Evolutionary conservation across 2,888 invertebrate species (phyloP), one percentile per base, ranked within the genome.

Genomic region (Stenoptilia bipunctidactyla): DNA sequence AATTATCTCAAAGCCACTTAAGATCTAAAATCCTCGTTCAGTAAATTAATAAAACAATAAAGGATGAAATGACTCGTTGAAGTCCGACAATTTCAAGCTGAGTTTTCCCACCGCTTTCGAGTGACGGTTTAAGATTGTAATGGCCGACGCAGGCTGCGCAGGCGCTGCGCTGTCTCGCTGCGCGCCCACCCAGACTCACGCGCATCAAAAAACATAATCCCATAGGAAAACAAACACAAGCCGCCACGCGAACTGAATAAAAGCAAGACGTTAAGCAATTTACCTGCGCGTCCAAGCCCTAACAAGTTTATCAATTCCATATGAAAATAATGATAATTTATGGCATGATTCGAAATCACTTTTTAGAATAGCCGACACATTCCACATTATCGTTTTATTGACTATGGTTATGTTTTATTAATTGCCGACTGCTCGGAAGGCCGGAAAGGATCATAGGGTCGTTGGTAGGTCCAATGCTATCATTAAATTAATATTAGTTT

Each of bases 251-350:
- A 76, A 73, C 75, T 71, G 61, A 82, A 79, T 71, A 82, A 79
- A 77, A 80, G 70, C 66, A 80, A 73, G 75, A 72, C 68, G 47
- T 54, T 62, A 57, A 60, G 67, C 70, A 75, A 79, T 77, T 77
- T 73, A 75, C 77, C 71, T 76, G 61, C 67, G 67, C 68, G 74
- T 67, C 75, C 66, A 75, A 76, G 73, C 72, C 69, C 68, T 80
- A 82, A 83, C 83, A 80, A 83, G 82, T 83, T 80, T 83, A 84
- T 82, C 82, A 83, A 83, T 80, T 77, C 70, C 64, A 69, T 72
- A 77, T 70, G 70, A 73, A 20, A 80, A 82, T 80, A 80, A 76
- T 82, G 72, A 74, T 77, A 68, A 80, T 82, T 79, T 75, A 74
- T 69, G 67, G 65, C 73, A 77, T 79, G 77, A 68, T 61, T 71